Conservation (phyloP, 1,140 invertebrate species). For the Conus ventricosus region DNA sequence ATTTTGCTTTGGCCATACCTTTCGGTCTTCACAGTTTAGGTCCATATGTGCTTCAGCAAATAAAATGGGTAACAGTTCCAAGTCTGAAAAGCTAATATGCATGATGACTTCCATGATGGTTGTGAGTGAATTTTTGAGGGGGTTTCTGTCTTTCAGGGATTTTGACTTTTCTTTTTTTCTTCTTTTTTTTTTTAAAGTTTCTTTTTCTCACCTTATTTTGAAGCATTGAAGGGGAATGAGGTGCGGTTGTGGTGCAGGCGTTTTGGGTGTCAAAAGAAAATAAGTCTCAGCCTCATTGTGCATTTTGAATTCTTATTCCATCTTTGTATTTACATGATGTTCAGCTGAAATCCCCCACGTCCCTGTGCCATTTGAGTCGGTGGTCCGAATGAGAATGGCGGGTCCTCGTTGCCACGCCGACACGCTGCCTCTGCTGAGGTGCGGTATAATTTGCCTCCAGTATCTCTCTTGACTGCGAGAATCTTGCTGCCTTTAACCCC, state of each 20-base stretch:
- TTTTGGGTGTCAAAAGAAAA: neutral
- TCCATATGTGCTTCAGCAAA: no score
- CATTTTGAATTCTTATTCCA: neutral
- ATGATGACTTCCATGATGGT: no score
- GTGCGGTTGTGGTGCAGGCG: neutral
- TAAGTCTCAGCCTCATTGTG: neutral
- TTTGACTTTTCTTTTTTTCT: neutral
- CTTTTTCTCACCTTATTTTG: neutral
- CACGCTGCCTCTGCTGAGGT: slow-evolving; percentile 65
- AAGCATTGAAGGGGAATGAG: neutral
- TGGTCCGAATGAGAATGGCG: slow-evolving; percentile 67
- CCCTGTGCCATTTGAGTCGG: slow-evolving; percentile 64
- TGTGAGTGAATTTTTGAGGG: no score
- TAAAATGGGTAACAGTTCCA: no score
- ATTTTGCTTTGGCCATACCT: no score
- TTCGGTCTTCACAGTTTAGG: no score
- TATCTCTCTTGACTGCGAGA: slow-evolving; percentile 15
- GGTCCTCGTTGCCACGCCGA: slow-evolving; percentile 63
- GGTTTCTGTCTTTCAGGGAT: no score
- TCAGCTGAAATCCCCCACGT: slow-evolving; percentile 70
- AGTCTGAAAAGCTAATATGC: no score
- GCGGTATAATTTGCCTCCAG: slow-evolving; percentile 40
- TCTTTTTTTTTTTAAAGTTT: neutral
- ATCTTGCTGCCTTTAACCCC: slow-evolving; percentile 15
- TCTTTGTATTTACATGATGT: slow-evolving; percentile 43